These are phyloP conservation scores for Nomada ferruginata DNA, from an alignment of 2,888 invertebrate species.

Conservation along the genomic window DNA sequence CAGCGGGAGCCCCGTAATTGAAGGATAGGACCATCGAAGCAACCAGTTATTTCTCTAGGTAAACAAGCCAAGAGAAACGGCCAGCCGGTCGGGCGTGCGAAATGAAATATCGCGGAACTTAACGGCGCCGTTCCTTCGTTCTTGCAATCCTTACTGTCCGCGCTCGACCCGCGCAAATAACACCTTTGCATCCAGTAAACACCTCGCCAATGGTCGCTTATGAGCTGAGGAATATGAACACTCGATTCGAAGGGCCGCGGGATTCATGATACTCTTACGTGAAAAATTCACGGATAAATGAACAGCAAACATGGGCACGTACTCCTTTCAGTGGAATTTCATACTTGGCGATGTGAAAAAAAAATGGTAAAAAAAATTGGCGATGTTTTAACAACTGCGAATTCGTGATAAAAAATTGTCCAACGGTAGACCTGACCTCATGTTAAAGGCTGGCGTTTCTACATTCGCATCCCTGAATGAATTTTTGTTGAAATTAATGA, in stretches of 20 bases:
- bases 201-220: slow-evolving; percentile 31
- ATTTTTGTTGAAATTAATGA: no score
- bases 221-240: slow-evolving; percentile 7
- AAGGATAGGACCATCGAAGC: slow-evolving; percentile 65
- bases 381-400: no score
- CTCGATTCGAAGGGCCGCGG: slow-evolving; percentile 6
- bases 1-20: slow-evolving; percentile 65
- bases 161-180: slow-evolving; percentile 56
- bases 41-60: slow-evolving; percentile 70
- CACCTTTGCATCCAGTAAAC: slow-evolving; percentile 46
- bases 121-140: slow-evolving; percentile 46
- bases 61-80: slow-evolving; percentile 65
- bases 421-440: no score
- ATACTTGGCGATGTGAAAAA: neutral
- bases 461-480: no score
- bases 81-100: slow-evolving; percentile 60
- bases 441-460: no score
- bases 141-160: slow-evolving; percentile 28
- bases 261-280: neutral
- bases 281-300: neutral
- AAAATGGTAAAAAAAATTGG: neutral
- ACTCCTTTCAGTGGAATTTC: neutral
- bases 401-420: no score
- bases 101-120: slow-evolving; percentile 70
- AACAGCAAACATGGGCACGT: neutral